Base-by-base conservation (phyloP, 2,888 invertebrate genomes). In the Cecidostiba fungosa region DNA sequence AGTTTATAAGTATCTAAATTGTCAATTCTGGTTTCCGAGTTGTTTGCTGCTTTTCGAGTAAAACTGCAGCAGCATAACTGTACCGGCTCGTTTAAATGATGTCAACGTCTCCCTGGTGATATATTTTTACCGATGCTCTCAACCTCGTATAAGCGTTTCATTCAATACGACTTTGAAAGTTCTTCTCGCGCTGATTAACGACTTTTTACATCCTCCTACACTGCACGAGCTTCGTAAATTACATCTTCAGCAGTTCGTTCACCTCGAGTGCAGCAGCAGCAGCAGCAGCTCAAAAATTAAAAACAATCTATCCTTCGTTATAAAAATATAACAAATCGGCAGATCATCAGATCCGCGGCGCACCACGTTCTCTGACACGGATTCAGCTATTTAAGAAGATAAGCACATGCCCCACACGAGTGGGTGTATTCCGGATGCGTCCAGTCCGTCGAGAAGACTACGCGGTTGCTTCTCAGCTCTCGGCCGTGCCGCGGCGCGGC, bases 381-480 rank as follows among this genome's bases (percentile, higher is more conserved):
- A 26, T 66, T 26, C 29, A n/a, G 59, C 59, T n/a, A 23, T 23
- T n/a, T 0, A 23, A 14, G 29, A 29, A 12, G 62, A 23, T 26
- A 26, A 62, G 19, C 8, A 8, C n/a, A n/a, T 23, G 23, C 8
- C 10, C 8, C 10, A 3, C 23, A 2, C 26, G 62, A 23, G 19
- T 43, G 83, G 83, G 83, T 77, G 77, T 23, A 77, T 77, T 77
- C 82, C 59, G 77, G 77, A 66, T 69, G 59, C 54, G 77, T 83
- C 70, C 82, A 77, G 77, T 72, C 32, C 29, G 23, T 8, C n/a
- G 43, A 74, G 74, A 74, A 81, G 62, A 50, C 73, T 29, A 3
- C 69, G 39, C 79, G 54, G 23, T 19, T 19, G 23, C 62, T 23
- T 10, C 19, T 2, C 59, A 4, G 43, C n/a, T 69, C 29, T 6